Evolutionary conservation across 2,888 invertebrate species (phyloP).

Genomic region (Macaria liturata): DNA sequence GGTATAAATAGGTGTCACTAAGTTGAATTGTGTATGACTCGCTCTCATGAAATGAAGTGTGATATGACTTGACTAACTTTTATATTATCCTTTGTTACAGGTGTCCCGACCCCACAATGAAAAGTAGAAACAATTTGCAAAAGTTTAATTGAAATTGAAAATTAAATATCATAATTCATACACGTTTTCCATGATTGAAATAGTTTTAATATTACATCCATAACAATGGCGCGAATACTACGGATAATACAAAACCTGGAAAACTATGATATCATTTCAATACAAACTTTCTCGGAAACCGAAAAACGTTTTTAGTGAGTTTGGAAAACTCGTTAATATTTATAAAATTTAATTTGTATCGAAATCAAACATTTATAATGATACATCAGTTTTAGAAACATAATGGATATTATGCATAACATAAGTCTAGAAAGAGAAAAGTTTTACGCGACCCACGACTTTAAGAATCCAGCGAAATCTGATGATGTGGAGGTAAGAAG

Average conservation of each 20-base stretch:
- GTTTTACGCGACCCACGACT: conserved; percentile 59
- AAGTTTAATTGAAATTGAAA: not conserved
- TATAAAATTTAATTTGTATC: too few species aligned
- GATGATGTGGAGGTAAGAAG: conserved; percentile 59
- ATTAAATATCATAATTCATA: not conserved
- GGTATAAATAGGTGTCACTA: too few species aligned
- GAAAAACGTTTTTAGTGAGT: too few species aligned
- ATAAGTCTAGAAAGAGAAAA: conserved; percentile 58
- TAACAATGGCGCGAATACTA: too few species aligned
- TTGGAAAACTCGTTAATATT: too few species aligned
- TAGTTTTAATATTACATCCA: not conserved
- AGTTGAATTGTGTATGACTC: too few species aligned
- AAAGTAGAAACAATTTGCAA: not conserved
- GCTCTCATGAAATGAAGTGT: too few species aligned
- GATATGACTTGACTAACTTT: not conserved
- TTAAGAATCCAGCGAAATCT: conserved; percentile 49
- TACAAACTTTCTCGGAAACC: too few species aligned
- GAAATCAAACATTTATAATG: conserved; percentile 1
- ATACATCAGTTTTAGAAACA: conserved; percentile 17
- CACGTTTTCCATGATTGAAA: not conserved
- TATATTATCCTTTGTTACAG: conserved; percentile 13
- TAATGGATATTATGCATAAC: conserved; percentile 61
- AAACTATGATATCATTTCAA: too few species aligned
- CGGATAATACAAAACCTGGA: too few species aligned
- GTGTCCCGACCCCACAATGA: not conserved